Evolutionary conservation across 2,888 invertebrate species (phyloP), one percentile per base, ranked within the genome.

Genomic region (Alloscopus bannaensis): DNA sequence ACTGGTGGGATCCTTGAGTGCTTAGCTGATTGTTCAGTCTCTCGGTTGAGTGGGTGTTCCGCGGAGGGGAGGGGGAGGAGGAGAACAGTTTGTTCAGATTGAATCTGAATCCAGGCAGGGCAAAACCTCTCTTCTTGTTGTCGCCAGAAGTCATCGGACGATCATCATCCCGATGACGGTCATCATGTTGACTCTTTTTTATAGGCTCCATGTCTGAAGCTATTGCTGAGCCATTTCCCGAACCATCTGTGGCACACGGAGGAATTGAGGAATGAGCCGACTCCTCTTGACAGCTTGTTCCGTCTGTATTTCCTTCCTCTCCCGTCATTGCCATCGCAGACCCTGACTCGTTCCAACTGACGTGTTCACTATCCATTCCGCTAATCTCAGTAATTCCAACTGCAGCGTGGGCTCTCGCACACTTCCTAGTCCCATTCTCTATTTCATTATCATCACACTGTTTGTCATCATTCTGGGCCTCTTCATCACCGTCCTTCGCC

Each of bases 11-110:
- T 29, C 60, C 42, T 28, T 60, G 45, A 42, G 69, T 64, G 50
- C 40, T 55, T 24, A 80, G 13, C 59, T 83, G 81, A 57, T 83
- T 84, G 69, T 84, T 84, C 76, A 84, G 50, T 40, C 70, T 45
- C 47, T 78, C 78, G 11, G 62, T 71, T n/a, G 78, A 78, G 20
- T 31, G 62, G n/a, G 70, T 70, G 28, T 40, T 16, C 16, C 47
- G 62, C 28, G 60, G 42, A 45, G 70, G 1, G 16, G 71, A 62
- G 0, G 72, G 60, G 28, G 69, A 55, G 16, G 57, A 55, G 28
- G 70, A 77, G 60, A 78, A 78, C 65, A 78, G 64, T 71, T 78
- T 78, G 71, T 71, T 78, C 52, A 78, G 64, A 29, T 78, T 78
- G 73, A 81, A 77, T 65, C 66, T 78, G 31, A 77, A 69, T 22